Evolutionary conservation across 2,888 invertebrate species (phyloP), one percentile per base, ranked within the genome.

Genomic region (Taphrorychus bicolor): DNA sequence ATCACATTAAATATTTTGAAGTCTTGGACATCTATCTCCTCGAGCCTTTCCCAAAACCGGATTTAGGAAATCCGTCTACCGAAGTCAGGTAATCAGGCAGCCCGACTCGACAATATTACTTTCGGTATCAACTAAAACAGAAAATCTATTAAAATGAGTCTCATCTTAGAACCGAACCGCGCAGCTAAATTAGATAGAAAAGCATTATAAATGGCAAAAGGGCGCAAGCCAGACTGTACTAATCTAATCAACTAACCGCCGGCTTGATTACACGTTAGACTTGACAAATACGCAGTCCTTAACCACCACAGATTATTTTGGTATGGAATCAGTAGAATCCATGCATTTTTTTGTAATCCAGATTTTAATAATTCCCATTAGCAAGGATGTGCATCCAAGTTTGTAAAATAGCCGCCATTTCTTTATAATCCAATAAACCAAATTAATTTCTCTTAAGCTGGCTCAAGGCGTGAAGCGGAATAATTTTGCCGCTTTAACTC

Each of bases 231-330:
- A 78, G 76, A 74, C 75, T 76, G 77, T 77, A 78, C 78, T 79
- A 78, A 77, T 78, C 77, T 77, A 79, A 79, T 79, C 78, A 78
- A 78, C 75, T 75, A 75, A 78, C 78, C 79, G 70, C 79, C 76
- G 77, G 76, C 79, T 78, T 78, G 79, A 79, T 79, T 79, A 77
- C 69, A 61, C 56, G 65, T 69, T 78, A 77, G 76, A 75, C 76
- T 77, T 79, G 79, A 79, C 78, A 79, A 79, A 79, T 79, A 79
- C 76, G 72, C 68, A 73, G 72, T 75, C 74, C 74, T 78, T 78
- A 76, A 72, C 74, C 74, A 71, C 67, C 51, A 56, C n/a, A 45
- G n/a, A n/a, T n/a, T 18, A 68, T 62, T 68, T 48, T 49, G 45
- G 61, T 67, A 45, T 58, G 41, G 21, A 66, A 59, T 57, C 5